Base-by-base conservation (phyloP, 2,113 vertebrate genomes). In the Dascyllus trimaculatus region DNA sequence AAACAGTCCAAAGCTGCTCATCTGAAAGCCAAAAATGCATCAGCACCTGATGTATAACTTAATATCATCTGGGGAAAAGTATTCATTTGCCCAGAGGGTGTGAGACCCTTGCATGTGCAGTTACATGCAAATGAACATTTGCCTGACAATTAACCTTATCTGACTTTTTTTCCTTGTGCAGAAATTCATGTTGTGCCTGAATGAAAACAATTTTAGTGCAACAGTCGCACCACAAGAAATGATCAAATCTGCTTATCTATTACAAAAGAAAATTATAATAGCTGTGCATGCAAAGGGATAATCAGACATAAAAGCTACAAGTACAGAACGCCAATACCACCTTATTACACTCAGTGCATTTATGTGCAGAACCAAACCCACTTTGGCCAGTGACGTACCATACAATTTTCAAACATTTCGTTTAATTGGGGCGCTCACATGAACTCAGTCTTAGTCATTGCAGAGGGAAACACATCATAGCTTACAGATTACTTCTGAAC, bases 21-120 rank as follows among this genome's bases (percentile, higher is more conserved):
- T 66, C 54, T 71, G n/a, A 75, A 71, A 53, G 45, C 54, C 70
- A 76, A 73, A 80, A 69, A 80, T 38, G 19, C 53, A 67, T 68
- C 64, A 49, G 14, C 76, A 40, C 49, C 61, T 75, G 24, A 48
- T 62, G 57, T 65, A 54, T 26, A 62, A 80, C 52, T 32, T 40
- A 11, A 71, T 81, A 35, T 58, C 43, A 38, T 45, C 14, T 40
- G 24, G 29, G 45, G 62, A 61, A 53, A 70, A n/a, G 15, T 64
- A 68, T 13, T 4, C 3, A 54, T 58, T 74, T 51, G n/a, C 29
- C 13, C 63, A 19, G 51, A 53, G 11, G 62, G 10, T 59, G 68
- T 56, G 10, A 53, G 49, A 68, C 19, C 40, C 40, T 46, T 40
- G 25, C 13, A 49, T 43, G 26, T 60, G 24, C 25, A 29, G 48